phyloP scores from a whole-genome alignment of 2,888 invertebrate species.

The Ecliptopera silaceata region DNA sequence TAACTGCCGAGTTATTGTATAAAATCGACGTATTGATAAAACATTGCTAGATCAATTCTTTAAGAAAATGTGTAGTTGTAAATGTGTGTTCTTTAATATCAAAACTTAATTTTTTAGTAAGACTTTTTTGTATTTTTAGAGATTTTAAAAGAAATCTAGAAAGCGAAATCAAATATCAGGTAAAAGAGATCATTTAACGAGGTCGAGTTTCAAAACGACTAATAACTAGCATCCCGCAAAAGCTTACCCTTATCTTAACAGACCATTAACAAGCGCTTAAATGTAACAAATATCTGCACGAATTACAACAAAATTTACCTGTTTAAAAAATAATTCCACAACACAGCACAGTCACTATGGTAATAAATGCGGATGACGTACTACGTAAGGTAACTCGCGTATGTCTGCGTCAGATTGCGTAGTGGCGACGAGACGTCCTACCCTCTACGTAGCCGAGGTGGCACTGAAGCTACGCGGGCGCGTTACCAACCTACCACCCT shows the following conservation, averaged over 20 bases:
- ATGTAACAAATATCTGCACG: slow-evolving; percentile 56
- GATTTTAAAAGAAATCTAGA: not conserved
- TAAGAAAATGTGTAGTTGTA: too few relatives aligned
- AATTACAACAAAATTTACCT: slow-evolving; percentile 57
- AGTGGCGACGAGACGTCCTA: slow-evolving; percentile 52
- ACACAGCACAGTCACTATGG: slow-evolving; percentile 59
- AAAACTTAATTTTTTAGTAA: too few relatives aligned
- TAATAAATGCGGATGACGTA: slow-evolving; percentile 19
- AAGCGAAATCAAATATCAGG: not conserved
- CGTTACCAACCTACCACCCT: slow-evolving; percentile 62
- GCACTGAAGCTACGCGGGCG: slow-evolving; percentile 73
- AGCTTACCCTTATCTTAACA: slow-evolving; percentile 69
- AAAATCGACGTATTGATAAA: too few relatives aligned
- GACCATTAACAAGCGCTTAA: slow-evolving; percentile 66
- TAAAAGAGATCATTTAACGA: slow-evolving; percentile 4
- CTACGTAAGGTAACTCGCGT: slow-evolving; percentile 36
- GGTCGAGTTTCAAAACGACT: slow-evolving; percentile 40
- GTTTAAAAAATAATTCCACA: slow-evolving; percentile 38
- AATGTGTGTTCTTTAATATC: too few relatives aligned
- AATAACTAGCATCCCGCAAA: slow-evolving; percentile 46
- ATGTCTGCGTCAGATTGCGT: slow-evolving; percentile 33
- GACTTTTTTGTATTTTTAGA: not conserved
- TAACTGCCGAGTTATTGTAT: too few relatives aligned
- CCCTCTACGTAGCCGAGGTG: slow-evolving; percentile 67
- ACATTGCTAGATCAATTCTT: too few relatives aligned